Evolutionary conservation across 2,888 invertebrate genomes (phyloP).

Genomic region (Eurytoma californica): DNA sequence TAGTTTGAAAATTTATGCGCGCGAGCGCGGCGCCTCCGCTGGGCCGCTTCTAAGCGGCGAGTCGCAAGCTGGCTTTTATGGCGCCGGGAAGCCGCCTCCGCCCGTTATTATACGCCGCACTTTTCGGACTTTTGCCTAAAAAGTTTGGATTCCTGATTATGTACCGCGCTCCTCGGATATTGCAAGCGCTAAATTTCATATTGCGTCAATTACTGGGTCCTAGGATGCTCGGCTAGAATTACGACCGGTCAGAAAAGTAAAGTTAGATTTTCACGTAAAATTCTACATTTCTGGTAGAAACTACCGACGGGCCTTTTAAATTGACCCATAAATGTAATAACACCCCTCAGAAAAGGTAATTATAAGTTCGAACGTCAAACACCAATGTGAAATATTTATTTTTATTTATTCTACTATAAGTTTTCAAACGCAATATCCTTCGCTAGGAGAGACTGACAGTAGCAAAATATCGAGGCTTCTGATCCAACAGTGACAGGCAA

Average conservation of each 20-base stretch:
- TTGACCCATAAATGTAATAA: no score
- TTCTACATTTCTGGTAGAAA: no score
- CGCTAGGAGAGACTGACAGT: neutral
- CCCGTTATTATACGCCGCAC: neutral
- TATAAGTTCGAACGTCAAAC: no score
- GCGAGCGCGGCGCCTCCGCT: neutral
- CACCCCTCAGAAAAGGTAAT: neutral
- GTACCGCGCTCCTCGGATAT: neutral
- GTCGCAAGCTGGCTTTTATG: conserved; percentile 6
- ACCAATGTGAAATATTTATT: no score
- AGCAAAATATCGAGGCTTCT: no score
- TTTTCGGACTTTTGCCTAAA: conserved; percentile 19
- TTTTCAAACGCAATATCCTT: no score
- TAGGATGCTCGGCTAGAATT: no score
- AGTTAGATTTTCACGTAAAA: no score
- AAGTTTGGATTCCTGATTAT: conserved; percentile 30
- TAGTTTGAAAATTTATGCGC: conserved; percentile 41
- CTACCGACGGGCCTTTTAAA: no score
- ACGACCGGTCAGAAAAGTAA: no score
- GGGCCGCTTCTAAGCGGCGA: neutral
- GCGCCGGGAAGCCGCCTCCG: neutral
- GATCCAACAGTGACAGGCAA: neutral
- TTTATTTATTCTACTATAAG: no score
- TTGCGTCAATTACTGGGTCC: conserved; percentile 15
- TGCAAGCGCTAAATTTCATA: conserved; percentile 16